Percentiles rank a stretch among this genome's conserved stretches.
These are phyloP conservation scores for Sinopyrophorus schimmeli DNA, from an alignment of 2,888 invertebrate species.

Conservation along the genomic window DNA sequence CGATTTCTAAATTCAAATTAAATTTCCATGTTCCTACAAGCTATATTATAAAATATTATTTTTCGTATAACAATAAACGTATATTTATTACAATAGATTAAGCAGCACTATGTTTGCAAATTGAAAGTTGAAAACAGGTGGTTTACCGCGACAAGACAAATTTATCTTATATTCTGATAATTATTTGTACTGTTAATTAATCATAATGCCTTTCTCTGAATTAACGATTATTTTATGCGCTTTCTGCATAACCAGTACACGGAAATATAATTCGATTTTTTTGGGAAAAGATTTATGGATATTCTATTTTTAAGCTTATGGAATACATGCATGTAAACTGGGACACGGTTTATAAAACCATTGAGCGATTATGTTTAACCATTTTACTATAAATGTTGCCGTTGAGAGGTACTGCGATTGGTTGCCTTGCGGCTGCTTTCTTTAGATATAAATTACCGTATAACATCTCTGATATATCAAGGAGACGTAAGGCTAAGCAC, in stretches of 20 bases:
- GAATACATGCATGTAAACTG: constrained; percentile 10
- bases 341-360: constrained; percentile 2
- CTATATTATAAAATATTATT: no score
- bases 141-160: constrained; percentile 17
- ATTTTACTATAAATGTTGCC: constrained; percentile 13
- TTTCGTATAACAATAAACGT: background rate
- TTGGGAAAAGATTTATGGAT: constrained; percentile 16
- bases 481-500: constrained; percentile 17
- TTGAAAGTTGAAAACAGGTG: constrained; percentile 23
- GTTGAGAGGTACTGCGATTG: constrained; percentile 12
- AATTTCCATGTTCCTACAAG: no score
- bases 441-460: constrained; percentile 20
- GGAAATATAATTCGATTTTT: constrained; percentile 12
- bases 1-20: no score
- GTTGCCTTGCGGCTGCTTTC: constrained; percentile 18
- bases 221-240: constrained; percentile 23
- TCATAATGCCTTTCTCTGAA: constrained; percentile 26
- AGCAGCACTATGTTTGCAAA: no score
- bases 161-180: constrained; percentile 21
- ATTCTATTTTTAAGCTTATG: constrained; percentile 6
- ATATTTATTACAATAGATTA: constrained; percentile 10
- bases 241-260: constrained; percentile 9
- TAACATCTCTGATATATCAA: constrained; percentile 11
- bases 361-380: background rate
- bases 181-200: constrained; percentile 25